Base-by-base conservation (phyloP, 1,140 invertebrate genomes). In the Archivesica marissinica region DNA sequence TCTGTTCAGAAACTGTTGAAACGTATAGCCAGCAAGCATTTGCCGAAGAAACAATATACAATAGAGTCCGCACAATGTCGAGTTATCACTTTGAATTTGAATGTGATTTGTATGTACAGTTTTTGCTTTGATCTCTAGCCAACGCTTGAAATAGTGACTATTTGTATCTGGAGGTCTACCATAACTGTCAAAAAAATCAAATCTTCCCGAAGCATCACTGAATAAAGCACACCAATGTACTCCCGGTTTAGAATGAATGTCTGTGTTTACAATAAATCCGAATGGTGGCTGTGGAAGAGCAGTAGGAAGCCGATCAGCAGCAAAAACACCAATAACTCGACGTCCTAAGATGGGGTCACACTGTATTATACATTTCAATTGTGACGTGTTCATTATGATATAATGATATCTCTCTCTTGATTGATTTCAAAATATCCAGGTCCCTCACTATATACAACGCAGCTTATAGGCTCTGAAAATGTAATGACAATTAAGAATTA, bases 151-250 rank as follows among this genome's bases (percentile, higher is more conserved):
- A 35, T 44, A 70, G 20, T 0, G 17, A 3, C 74, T 78, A 59
- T 50, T 85, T 68, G 9, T 39, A 23, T 38, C 54, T 1, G 84
- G 84, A 17, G 30, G 13, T 44, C 70, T 47, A n/a, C 76, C 84
- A 50, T 74, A 80, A 4, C 47, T 72, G 68, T 86, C 84, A 75
- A 86, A 86, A 50, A 33, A 72, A 44, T 86, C 77, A 20, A 80
- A 44, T 28, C 50, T 15, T 64, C 28, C 20, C 39, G 20, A 0
- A 20, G 13, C 25, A 15, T 80, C 61, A 2, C 59, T 47, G 50
- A 80, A 77, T 15, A 61, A 77, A 7, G 35, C 54, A 11, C 41
- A 39, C 54, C 75, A 77, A 38, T 77, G 75, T n/a, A 7, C 3
- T 7, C 74, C 44, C 4, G 44, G 20, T 76, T 76, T 76, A 35